Evolutionary conservation across 2,797 vertebrate genomes (phyloP).

Genomic region (Schizopygopsis pylzovi): DNA sequence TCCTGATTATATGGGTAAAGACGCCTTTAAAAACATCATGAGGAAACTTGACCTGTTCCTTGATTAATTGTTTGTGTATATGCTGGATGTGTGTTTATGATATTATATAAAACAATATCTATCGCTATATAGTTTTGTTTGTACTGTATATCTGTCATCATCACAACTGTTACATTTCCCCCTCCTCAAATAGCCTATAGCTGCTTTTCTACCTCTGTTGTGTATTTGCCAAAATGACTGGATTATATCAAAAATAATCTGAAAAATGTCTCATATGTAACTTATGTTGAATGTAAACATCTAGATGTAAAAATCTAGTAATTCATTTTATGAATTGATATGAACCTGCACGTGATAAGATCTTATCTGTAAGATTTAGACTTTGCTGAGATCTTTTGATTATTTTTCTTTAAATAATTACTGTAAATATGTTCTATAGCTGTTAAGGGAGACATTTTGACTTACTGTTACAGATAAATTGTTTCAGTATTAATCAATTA

Average conservation of each 20-base stretch:
- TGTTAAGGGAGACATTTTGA: not conserved
- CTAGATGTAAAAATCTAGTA: not conserved
- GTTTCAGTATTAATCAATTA: not conserved
- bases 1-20: slow-evolving; percentile 81
- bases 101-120: not conserved
- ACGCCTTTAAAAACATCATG: slow-evolving; percentile 80
- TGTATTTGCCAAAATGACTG: not conserved
- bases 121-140: not conserved
- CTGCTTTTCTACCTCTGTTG: slow-evolving; percentile 31
- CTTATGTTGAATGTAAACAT: not conserved
- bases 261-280: not conserved
- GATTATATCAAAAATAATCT: not conserved
- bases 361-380: not conserved
- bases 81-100: not conserved
- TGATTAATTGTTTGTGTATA: slow-evolving; percentile 60
- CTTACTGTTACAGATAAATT: not conserved
- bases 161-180: not conserved
- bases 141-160: slow-evolving; percentile 5
- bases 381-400: not conserved
- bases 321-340: not conserved
- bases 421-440: not conserved
- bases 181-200: not conserved
- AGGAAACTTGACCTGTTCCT: slow-evolving; percentile 81
- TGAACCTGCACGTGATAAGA: not conserved
- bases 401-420: not conserved